Evolutionary conservation across 2,888 invertebrate genomes (phyloP).

Genomic region (Bellardia pandia): DNA sequence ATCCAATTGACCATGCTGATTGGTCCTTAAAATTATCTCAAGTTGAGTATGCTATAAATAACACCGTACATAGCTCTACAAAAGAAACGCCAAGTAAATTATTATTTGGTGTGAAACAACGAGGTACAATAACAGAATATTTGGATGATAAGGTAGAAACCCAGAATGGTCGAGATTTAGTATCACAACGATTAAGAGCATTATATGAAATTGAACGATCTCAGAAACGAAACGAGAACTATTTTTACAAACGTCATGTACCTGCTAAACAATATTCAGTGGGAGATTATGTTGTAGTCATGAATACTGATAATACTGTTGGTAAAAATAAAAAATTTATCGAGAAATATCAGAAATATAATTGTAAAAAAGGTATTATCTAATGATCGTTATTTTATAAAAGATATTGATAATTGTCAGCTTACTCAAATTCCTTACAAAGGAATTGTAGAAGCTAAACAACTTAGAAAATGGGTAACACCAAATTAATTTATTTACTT

Average conservation of each 20-base stretch:
- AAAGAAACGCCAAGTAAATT: conserved; percentile 44
- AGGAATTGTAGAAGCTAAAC: no score
- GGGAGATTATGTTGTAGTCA: no score
- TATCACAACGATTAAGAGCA: background rate
- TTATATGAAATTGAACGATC: conserved; percentile 22
- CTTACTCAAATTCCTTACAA: no score
- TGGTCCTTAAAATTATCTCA: conserved; percentile 12
- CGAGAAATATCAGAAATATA: no score
- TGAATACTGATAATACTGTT: no score
- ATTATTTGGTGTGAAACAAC: conserved; percentile 64
- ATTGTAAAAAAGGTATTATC: no score
- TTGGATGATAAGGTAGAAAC: conserved; percentile 32
- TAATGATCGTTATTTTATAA: no score
- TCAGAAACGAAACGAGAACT: conserved; percentile 37
- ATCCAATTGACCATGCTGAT: conserved; percentile 49
- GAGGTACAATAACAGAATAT: conserved; percentile 36
- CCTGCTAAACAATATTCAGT: no score
- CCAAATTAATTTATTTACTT: no score
- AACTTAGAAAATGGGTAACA: no score
- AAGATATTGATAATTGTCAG: no score
- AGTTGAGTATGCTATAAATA: conserved; percentile 68
- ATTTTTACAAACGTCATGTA: conserved; percentile 20
- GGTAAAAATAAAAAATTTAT: no score
- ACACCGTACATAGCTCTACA: conserved; percentile 37
- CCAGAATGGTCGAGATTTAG: background rate